Evolutionary conservation across 2,797 vertebrate genomes (phyloP), one percentile per base, ranked within the genome.

Genomic region (Acipenser transmontanus): DNA sequence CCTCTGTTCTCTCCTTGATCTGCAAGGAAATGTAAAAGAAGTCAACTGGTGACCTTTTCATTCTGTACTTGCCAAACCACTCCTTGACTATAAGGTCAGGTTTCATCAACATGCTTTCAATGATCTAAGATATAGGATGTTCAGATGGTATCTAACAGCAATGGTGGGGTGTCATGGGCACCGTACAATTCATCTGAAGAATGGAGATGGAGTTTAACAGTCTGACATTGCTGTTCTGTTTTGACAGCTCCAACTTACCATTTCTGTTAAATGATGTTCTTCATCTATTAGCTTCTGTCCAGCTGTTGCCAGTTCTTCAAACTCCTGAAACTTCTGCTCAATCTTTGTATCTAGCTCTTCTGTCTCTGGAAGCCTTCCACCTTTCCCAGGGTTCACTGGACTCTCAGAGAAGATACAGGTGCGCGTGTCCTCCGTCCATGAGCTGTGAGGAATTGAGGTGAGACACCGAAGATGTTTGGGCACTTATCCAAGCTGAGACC

Each of bases 381-480:
- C 81, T 56, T 81, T 78, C 63, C 82, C 77, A 0, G 74, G 75
- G 65, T 83, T 74, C 66, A 88, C 74, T 1, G 88, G 76, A 0
- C 74, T 81, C 49, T 92, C 91, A 0, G 92, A 94, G 80, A 95
- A 93, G 78, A 96, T 94, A 80, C 81, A 86, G n/a, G 88, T 88
- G 61, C 93, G 86, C 0, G 93, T 95, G 74, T 94, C 92, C 76
- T 95, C 93, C 0, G 92, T 94, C 94, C 94, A 95, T 51, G 92
- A 94, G 77, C 94, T 96, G 73, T 64, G 65, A 60, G 61, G 14
- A 68, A 34, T 34, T 34, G 34, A 34, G 34, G 34, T 34, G 34
- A 34, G 34, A 34, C 34, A 34, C 34, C 34, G 1, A 34, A 34
- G 34, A 3, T 4, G 34, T 34, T 34, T 3, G 34, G 34, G 34